Evolutionary conservation across 2,113 vertebrate species (phyloP).

Genomic region (Alligator sinensis): DNA sequence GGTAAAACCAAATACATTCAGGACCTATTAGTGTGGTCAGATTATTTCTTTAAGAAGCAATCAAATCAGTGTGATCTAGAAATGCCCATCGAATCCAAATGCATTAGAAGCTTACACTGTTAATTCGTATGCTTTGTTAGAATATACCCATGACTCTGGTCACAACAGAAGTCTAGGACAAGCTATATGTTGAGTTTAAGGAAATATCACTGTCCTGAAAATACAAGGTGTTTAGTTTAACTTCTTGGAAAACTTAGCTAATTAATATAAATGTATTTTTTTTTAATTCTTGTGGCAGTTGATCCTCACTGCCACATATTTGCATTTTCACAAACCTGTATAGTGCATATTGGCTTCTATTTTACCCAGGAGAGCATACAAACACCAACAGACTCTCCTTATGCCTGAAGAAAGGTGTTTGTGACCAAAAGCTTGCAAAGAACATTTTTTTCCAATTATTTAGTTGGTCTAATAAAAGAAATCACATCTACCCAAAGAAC

Average conservation of each 20-base stretch:
- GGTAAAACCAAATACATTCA: neutral
- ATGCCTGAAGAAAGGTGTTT: too few relatives aligned
- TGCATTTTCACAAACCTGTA: too few relatives aligned
- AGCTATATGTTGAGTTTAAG: neutral
- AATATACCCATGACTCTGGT: neutral
- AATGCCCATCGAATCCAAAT: slow-evolving; percentile 5
- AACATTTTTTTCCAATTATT: too few relatives aligned
- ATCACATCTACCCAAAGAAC: too few relatives aligned
- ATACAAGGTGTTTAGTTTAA: neutral
- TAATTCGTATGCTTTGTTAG: neutral
- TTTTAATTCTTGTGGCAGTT: neutral
- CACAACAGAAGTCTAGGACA: neutral
- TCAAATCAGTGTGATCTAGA: neutral
- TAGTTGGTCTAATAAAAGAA: too few relatives aligned
- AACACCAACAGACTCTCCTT: too few relatives aligned
- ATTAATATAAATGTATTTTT: too few relatives aligned
- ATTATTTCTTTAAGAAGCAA: slow-evolving; percentile 4
- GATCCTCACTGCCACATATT: too few relatives aligned
- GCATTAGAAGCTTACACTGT: neutral
- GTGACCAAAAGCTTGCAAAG: too few relatives aligned
- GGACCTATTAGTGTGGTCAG: neutral
- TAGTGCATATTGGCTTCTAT: too few relatives aligned
- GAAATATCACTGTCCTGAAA: neutral
- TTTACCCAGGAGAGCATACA: too few relatives aligned
- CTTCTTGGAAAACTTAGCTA: neutral